Conservation (phyloP, 2,888 invertebrate species). For the Phoronis australis region DNA sequence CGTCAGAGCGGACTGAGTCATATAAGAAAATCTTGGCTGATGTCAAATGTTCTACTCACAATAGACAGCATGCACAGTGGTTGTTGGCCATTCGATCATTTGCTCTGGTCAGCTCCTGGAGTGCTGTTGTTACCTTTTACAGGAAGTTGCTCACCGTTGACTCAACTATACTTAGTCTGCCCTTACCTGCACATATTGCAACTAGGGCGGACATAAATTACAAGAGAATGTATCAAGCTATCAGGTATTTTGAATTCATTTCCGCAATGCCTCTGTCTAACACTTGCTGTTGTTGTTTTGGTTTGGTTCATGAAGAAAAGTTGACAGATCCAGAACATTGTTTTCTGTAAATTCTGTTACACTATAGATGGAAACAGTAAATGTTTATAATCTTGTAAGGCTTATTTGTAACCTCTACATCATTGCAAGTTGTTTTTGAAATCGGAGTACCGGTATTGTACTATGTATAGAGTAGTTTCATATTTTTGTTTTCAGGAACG, state of each 20-base stretch:
- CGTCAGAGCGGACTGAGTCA: conserved; percentile 33
- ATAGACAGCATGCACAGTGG: conserved; percentile 48
- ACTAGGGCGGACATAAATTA: conserved; percentile 18
- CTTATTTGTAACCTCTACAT: too few species aligned
- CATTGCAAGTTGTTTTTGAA: too few species aligned
- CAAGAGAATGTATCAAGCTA: conserved; percentile 34
- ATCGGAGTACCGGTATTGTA: too few species aligned
- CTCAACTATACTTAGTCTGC: conserved; percentile 8
- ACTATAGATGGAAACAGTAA: too few species aligned
- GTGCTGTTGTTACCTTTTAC: conserved; percentile 45
- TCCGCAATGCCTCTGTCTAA: not conserved
- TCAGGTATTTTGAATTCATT: too few species aligned
- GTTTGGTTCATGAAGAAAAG: too few species aligned
- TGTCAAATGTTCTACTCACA: conserved; percentile 43
- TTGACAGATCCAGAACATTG: too few species aligned
- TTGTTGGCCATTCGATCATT: conserved; percentile 43
- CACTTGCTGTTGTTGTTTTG: conserved; percentile 3
- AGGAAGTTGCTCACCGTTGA: conserved; percentile 25
- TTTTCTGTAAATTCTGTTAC: too few species aligned
- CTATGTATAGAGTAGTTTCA: too few species aligned
- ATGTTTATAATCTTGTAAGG: too few species aligned
- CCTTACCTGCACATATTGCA: conserved; percentile 9
- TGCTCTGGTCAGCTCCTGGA: conserved; percentile 46
- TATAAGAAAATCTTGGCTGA: conserved; percentile 45
- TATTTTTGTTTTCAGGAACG: conserved; percentile 24